Evolutionary conservation across 2,797 vertebrate species (phyloP).

Genomic region (Zenarchopterus dispar): DNA sequence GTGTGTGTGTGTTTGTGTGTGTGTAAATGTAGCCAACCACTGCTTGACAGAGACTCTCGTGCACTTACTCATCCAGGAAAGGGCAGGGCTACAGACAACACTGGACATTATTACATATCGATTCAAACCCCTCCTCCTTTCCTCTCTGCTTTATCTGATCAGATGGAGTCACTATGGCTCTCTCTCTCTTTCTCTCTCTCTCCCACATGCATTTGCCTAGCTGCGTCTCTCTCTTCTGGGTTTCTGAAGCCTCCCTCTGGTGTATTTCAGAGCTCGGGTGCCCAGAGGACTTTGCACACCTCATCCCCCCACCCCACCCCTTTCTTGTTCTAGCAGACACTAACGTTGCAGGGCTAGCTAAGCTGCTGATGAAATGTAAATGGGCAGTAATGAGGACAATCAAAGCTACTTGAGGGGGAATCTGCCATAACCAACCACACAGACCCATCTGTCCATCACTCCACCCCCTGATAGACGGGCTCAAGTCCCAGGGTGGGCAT

Average conservation of each 20-base stretch:
- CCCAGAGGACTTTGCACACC: slow-evolving; percentile 62
- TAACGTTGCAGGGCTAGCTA: slow-evolving; percentile 78
- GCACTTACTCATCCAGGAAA: slow-evolving; percentile 84
- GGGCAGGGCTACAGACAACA: slow-evolving; percentile 83
- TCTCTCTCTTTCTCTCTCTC: slow-evolving; percentile 5
- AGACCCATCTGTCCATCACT: slow-evolving; percentile 59
- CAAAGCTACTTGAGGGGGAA: slow-evolving; percentile 85
- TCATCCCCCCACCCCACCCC: slow-evolving; percentile 53
- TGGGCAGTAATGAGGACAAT: slow-evolving; percentile 92
- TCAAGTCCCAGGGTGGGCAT: slow-evolving; percentile 59
- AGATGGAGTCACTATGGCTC: slow-evolving; percentile 48
- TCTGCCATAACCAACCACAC: slow-evolving; percentile 37
- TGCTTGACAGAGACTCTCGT: slow-evolving; percentile 28
- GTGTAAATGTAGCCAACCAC: slow-evolving; percentile 36
- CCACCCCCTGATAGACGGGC: slow-evolving; percentile 65
- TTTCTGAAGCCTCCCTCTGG: slow-evolving; percentile 69
- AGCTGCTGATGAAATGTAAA: slow-evolving; percentile 95
- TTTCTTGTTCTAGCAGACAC: slow-evolving; percentile 85
- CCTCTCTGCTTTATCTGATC: slow-evolving; percentile 71
- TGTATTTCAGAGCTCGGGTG: slow-evolving; percentile 66
- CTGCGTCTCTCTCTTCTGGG: slow-evolving; percentile 26
- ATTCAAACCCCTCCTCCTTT: slow-evolving; percentile 87
- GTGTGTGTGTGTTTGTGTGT: slow-evolving; percentile 7
- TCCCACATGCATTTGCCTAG: neutral
- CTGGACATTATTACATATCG: slow-evolving; percentile 93